Base-by-base conservation (phyloP, 2,113 vertebrate species). In the Ptilorrhoa leucosticta region DNA sequence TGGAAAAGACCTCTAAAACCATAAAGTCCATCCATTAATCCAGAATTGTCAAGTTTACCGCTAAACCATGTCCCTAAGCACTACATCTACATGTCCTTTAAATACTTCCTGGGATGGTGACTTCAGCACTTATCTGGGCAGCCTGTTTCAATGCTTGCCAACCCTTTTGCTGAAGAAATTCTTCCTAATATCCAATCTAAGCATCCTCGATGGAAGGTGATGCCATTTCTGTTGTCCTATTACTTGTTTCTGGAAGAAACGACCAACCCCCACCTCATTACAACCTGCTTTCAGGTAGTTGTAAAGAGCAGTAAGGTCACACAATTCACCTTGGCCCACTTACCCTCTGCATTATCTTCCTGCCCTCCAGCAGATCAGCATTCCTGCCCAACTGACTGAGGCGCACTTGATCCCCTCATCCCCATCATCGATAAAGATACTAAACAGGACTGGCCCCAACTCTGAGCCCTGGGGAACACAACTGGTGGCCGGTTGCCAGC, bases 131-230 rank as follows among this genome's bases (percentile, higher is more conserved):
- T 37, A 27, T 13, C 14, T 44, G 42, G 28, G 28, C 28, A 82
- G 33, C 14, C 20, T 56, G 18, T 72, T 79, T 17, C 12, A 40
- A 18, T 50, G 48, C 28, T 81, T 63, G 23, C 19, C 10, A 19
- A 5, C 7, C 23, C 12, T 69, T 81, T 39, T n/a, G 63, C 33
- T 57, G 48, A 57, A n/a, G 28, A 63, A 56, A 19, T n/a, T 81
- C 30, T 50, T 81, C 19, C 16, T 44, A 11, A 44, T 69, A 63
- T 2, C 23, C 31, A 5, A 11, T 44, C 27, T 63, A 44, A 75
- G 22, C 13, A 9, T 39, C 8, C 35, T 4, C 0, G 0, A 4
- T n/a, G 19, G 16, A 75, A 44, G 23, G 28, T 56, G 28, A n/a
- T 61, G 37, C 20, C 7, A 7, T 60, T 73, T 31, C 31, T 47